These are phyloP conservation scores for Blastobasis lacticolella DNA, from an alignment of 2,888 invertebrate genomes.

Conservation along the genomic window DNA sequence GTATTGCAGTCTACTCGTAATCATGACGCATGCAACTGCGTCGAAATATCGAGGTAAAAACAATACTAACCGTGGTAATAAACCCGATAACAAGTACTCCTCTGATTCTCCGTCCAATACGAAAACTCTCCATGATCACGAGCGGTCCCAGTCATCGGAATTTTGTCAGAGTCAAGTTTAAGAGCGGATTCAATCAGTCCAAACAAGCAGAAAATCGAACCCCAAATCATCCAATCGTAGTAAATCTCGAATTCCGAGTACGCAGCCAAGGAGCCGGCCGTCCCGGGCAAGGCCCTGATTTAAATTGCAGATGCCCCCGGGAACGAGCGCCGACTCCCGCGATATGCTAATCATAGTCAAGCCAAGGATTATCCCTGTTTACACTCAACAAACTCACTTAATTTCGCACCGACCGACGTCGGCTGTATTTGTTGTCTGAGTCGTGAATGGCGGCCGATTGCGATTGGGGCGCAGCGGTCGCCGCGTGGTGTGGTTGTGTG, in stretches of 20 bases:
- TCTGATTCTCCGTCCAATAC: no score
- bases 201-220: conserved; percentile 71
- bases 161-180: conserved; percentile 48
- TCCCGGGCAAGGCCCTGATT: conserved; percentile 68
- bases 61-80: no score
- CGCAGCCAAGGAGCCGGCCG: conserved; percentile 65
- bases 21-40: no score
- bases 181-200: conserved; percentile 63
- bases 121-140: no score
- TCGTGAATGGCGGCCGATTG: background rate
- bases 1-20: no score
- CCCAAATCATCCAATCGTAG: conserved; percentile 69
- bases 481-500: no score
- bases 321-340: conserved; percentile 66
- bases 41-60: no score
- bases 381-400: conserved; percentile 75
- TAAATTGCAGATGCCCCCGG: conserved; percentile 71
- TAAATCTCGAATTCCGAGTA: conserved; percentile 68
- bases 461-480: no score
- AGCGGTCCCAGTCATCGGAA: conserved; percentile 17
- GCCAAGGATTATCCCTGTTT: conserved; percentile 74
- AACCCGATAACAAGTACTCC: no score
- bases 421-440: conserved; percentile 42
- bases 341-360: conserved; percentile 74
- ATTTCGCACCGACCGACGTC: conserved; percentile 66